phyloP scores from a whole-genome alignment of 2,113 vertebrate species.

The Sphaerodactylus townsendi region DNA sequence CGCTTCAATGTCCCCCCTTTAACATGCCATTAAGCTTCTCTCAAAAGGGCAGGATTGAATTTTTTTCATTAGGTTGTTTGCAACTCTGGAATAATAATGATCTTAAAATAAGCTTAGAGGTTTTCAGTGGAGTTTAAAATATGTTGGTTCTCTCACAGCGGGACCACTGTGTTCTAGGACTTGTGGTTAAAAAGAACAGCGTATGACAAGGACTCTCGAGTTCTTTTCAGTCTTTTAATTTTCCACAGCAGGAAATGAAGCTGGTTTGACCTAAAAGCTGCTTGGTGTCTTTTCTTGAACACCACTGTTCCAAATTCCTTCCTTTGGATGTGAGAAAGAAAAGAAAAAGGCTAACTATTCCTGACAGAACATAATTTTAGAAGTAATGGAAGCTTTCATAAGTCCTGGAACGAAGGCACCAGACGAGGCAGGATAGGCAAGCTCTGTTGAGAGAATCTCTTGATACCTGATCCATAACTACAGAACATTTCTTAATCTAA shows the following conservation, averaged over 20 bases:
- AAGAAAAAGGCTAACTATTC: accelerated
- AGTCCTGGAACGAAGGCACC: not conserved
- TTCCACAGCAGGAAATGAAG: not conserved
- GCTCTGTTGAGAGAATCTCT: no score
- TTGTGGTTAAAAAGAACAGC: not conserved
- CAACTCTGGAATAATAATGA: no score
- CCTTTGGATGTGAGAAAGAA: constrained; percentile 15
- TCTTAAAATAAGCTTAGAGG: not conserved
- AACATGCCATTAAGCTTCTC: no score
- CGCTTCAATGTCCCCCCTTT: no score
- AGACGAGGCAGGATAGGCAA: not conserved
- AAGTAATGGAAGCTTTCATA: not conserved
- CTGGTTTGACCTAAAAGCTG: not conserved
- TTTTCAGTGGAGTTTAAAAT: constrained; percentile 1
- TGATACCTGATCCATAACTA: no score
- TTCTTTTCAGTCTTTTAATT: constrained; percentile 6
- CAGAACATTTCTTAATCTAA: no score
- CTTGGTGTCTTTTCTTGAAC: constrained; percentile 4
- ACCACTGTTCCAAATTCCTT: constrained; percentile 8
- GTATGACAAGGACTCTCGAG: not conserved
- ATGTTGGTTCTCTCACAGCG: not conserved
- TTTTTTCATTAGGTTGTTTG: no score
- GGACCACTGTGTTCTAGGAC: not conserved
- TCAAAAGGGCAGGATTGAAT: no score
- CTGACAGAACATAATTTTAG: not conserved